Base-by-base conservation (phyloP, 2,797 vertebrate genomes). In the Heliangelus exortis region DNA sequence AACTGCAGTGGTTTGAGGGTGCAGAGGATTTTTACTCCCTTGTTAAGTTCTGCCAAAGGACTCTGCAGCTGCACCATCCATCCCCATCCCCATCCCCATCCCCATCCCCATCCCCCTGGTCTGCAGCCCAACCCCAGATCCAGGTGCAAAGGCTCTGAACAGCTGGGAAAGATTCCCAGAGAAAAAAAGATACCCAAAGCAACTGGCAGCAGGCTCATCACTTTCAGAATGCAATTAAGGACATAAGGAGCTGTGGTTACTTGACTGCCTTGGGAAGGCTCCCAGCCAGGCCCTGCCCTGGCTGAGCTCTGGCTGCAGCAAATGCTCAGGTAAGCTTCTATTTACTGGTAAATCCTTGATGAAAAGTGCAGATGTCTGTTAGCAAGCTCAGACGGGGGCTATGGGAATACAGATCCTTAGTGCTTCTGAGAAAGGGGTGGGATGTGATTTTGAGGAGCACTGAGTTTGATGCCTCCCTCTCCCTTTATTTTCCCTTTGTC, bases 61-160 rank as follows among this genome's bases (percentile, higher is more conserved):
- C 48, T 20, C 33, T 50, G 48, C 48, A 76, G 61, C 4, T 6
- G 61, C 31, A 6, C 4, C 7, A 1, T 2, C 66, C 6, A 1
- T 22, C 17, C 19, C 71, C 10, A 1, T 21, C n/a, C n/a, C n/a
- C 26, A 12, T 36, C 34, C 34, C n/a, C n/a, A n/a, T n/a, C n/a
- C n/a, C 29, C 26, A 12, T n/a, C n/a, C n/a, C n/a, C n/a, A n/a
- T n/a, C n/a, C n/a, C 29, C 34, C 34, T 31, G 13, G 28, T 68
- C 29, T 72, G 20, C 39, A 20, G 12, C 9, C n/a, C 19, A 67
- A 5, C 22, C 43, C 28, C 1, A 1, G 0, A 1, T 36, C 66
- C 12, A 6, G 50, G 68, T 36, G 77, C 43, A 33, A 65, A 31
- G 29, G 17, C 16, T 23, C 73, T 39, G 50, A 67, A 4, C 48